phyloP scores from a whole-genome alignment of 2,113 vertebrate genomes.

The Coptodon bakossiorum region DNA sequence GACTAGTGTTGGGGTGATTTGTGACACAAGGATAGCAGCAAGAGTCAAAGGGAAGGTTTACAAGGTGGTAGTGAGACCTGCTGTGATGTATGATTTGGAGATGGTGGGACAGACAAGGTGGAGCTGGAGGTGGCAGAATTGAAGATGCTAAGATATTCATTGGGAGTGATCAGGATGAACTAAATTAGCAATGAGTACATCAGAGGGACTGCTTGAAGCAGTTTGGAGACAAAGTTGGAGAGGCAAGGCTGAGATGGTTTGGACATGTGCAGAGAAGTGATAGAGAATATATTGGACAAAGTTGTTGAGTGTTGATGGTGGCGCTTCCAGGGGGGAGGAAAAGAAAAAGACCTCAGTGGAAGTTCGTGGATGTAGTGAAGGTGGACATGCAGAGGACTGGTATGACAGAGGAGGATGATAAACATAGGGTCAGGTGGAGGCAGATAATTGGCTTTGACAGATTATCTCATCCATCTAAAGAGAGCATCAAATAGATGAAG shows the following conservation, averaged over 20 bases:
- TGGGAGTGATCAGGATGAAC: neutral
- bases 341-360: neutral
- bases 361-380: neutral
- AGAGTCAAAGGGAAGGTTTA: neutral
- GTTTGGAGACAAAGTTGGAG: neutral
- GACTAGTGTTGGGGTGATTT: neutral
- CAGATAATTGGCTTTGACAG: neutral
- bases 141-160: neutral
- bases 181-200: neutral
- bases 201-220: neutral
- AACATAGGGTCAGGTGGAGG: neutral
- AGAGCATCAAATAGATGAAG: neutral
- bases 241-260: neutral
- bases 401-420: neutral
- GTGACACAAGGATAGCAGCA: neutral
- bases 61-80: neutral
- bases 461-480: neutral
- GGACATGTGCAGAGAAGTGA: neutral
- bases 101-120: neutral
- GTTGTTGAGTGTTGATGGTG: neutral
- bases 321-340: neutral
- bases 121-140: neutral
- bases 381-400: neutral
- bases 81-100: neutral
- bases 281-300: neutral